A percentile compares a stretch with the other conserved stretches of the same genome.
These are phyloP conservation scores for Zosterops japonicus DNA, from an alignment of 2,113 vertebrate species.

Conservation along the genomic window DNA sequence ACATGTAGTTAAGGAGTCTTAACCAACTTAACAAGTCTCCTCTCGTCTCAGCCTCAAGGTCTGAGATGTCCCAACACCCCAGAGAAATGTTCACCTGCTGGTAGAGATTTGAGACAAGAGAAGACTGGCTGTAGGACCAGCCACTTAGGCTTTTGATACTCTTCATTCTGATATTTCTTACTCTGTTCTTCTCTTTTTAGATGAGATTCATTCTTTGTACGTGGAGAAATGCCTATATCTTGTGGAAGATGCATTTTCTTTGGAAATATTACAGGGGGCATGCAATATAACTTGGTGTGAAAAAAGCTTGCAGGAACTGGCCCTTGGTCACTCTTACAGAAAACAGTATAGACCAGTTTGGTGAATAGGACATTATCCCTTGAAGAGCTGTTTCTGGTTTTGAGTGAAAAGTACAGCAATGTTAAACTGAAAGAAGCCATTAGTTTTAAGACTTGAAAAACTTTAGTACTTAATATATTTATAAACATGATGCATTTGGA, in stretches of 20 bases:
- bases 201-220: not conserved
- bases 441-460: not conserved
- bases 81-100: slow-evolving; percentile 31
- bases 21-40: slow-evolving; percentile 57
- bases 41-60: not conserved
- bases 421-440: not conserved
- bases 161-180: not conserved
- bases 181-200: not conserved
- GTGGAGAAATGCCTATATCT: not conserved
- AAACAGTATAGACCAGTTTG: not conserved
- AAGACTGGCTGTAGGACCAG: not conserved
- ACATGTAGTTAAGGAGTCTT: slow-evolving; percentile 45
- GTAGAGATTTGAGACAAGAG: slow-evolving; percentile 35
- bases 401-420: not conserved
- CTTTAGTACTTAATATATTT: not conserved
- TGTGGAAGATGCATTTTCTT: not conserved
- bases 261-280: not conserved
- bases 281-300: not conserved
- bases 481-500: not conserved
- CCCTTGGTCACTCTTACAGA: fast-evolving
- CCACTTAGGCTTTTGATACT: not conserved
- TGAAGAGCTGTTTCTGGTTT: not conserved
- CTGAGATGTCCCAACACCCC: slow-evolving; percentile 12
- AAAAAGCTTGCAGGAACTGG: not conserved
- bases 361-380: not conserved